These are phyloP conservation scores for Mastomys natalensis DNA, from an alignment of 2,113 vertebrate species.

Conservation along the genomic window DNA sequence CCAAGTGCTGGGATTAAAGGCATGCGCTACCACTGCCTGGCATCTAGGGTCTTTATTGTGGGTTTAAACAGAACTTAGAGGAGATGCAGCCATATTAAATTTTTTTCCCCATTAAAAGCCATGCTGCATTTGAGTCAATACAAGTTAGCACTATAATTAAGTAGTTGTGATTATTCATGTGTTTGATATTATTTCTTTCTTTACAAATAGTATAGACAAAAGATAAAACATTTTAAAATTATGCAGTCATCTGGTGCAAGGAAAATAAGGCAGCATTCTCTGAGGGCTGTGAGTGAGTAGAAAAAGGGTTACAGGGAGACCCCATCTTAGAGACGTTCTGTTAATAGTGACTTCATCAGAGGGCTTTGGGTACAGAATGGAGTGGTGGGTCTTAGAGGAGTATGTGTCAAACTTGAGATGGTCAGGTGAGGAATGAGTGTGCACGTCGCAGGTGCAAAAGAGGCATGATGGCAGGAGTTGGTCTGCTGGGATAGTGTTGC, in stretches of 20 bases:
- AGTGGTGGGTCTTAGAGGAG: not conserved
- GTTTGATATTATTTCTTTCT: not conserved
- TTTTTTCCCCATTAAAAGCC: not conserved
- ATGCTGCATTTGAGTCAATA: not conserved
- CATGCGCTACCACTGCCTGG: too few relatives aligned
- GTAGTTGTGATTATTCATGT: constrained; percentile 9
- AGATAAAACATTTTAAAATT: constrained; percentile 26
- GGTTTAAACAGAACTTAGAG: constrained; percentile 23
- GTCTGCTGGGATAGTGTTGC: not conserved
- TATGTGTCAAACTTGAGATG: not conserved
- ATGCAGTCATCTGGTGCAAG: not conserved
- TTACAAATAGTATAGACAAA: constrained; percentile 1
- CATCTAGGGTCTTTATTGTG: not conserved
- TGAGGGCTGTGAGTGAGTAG: not conserved
- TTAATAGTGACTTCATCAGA: constrained; percentile 1
- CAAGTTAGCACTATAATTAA: not conserved
- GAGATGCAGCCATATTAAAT: not conserved
- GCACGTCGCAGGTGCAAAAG: constrained; percentile 11
- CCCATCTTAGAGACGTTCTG: not conserved
- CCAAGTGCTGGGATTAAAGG: too few relatives aligned
- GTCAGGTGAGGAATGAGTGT: not conserved
- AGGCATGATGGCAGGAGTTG: not conserved
- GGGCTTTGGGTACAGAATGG: not conserved
- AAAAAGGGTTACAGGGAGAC: not conserved
- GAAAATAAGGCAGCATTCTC: constrained; percentile 7